These are phyloP conservation scores for Motacilla tschutschensis DNA, from an alignment of 2,113 vertebrate species.

Conservation along the genomic window DNA sequence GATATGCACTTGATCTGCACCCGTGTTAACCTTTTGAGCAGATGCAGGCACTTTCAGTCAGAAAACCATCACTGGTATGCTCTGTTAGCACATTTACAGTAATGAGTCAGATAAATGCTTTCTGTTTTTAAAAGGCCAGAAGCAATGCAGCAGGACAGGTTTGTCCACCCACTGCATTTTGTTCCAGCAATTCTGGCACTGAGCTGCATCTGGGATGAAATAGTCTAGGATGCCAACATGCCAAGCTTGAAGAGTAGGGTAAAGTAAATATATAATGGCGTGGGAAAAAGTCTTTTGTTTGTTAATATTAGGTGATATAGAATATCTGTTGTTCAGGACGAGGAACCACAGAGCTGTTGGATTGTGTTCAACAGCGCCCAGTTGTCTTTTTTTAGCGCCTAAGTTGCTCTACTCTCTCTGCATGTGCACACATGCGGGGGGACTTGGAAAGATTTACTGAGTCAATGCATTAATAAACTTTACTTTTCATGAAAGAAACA, in stretches of 20 bases:
- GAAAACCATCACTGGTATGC: slow-evolving; percentile 7
- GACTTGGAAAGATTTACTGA: background rate
- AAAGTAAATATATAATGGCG: slow-evolving; percentile 57
- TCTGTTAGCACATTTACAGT: slow-evolving; percentile 24
- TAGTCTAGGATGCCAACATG: slow-evolving; percentile 36
- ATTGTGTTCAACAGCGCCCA: background rate
- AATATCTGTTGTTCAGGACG: slow-evolving; percentile 8
- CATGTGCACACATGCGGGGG: fast-evolving
- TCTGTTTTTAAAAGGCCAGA: slow-evolving; percentile 48
- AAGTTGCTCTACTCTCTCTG: background rate
- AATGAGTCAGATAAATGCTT: slow-evolving; percentile 46
- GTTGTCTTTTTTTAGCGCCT: background rate
- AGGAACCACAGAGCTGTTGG: background rate
- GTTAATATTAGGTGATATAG: slow-evolving; percentile 36
- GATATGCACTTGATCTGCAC: slow-evolving; percentile 34
- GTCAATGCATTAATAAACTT: background rate
- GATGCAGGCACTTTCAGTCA: slow-evolving; percentile 31
- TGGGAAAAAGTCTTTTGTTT: slow-evolving; percentile 49
- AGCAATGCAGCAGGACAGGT: slow-evolving; percentile 76
- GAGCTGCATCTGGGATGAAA: slow-evolving; percentile 49
- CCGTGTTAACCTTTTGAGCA: slow-evolving; percentile 36
- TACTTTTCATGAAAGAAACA: background rate
- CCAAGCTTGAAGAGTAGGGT: slow-evolving; percentile 38
- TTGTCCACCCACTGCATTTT: slow-evolving; percentile 68
- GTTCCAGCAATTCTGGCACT: slow-evolving; percentile 60